Evolutionary conservation across 2,888 invertebrate species (phyloP).

Genomic region (Elegia similella): DNA sequence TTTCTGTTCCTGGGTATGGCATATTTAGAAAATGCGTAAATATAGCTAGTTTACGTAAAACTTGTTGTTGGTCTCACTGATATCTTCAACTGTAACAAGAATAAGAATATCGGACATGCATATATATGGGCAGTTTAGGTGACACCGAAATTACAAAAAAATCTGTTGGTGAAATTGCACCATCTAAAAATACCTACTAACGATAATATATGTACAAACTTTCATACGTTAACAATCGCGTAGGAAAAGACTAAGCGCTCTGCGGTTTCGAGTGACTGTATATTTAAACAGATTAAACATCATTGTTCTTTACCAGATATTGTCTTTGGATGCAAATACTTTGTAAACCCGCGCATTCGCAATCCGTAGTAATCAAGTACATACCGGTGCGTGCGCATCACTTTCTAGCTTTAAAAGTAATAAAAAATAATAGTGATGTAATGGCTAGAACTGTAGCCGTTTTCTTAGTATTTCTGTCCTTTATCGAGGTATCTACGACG

Average conservation of each 20-base stretch:
- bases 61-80: too few relatives aligned
- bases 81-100: too few relatives aligned
- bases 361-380: neutral
- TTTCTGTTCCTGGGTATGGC: too few relatives aligned
- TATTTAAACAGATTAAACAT: neutral
- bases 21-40: too few relatives aligned
- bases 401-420: neutral
- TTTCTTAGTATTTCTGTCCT: constrained; percentile 31
- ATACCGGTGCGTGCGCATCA: neutral
- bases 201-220: too few relatives aligned
- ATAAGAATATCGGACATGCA: too few relatives aligned
- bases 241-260: neutral
- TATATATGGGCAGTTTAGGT: too few relatives aligned
- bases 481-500: constrained; percentile 44
- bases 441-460: constrained; percentile 22
- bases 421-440: constrained; percentile 7
- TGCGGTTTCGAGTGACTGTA: neutral
- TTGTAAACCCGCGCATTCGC: neutral
- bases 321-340: neutral
- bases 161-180: too few relatives aligned
- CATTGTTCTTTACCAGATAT: neutral
- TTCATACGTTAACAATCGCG: too few relatives aligned
- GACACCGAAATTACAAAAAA: too few relatives aligned
- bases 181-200: too few relatives aligned
- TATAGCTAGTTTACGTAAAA: too few relatives aligned